Percentiles rank a stretch among this genome's conserved stretches.
These are phyloP conservation scores for Lepidonotus clava DNA, from an alignment of 2,888 invertebrate genomes.

Conservation along the genomic window DNA sequence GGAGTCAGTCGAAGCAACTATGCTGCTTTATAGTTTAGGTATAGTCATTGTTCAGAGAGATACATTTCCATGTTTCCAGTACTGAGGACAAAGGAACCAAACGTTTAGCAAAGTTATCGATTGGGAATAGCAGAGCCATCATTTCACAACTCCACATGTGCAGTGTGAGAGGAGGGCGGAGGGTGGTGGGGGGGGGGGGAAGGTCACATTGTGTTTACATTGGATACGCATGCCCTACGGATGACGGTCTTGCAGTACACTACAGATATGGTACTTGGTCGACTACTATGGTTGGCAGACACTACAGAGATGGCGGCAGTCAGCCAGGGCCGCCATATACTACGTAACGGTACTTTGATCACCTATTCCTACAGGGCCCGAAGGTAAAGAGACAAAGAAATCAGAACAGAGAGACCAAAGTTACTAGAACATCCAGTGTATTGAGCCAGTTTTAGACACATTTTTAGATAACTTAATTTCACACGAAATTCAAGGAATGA, in stretches of 20 bases:
- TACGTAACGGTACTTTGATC: neutral
- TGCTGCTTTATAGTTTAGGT: too few relatives aligned
- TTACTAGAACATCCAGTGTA: constrained; percentile 18
- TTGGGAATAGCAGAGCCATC: too few relatives aligned
- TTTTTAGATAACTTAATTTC: too few relatives aligned
- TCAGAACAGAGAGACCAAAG: constrained; percentile 45
- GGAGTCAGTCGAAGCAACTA: too few relatives aligned
- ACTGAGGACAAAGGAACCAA: too few relatives aligned
- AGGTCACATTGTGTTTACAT: constrained; percentile 51
- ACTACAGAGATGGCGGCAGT: neutral
- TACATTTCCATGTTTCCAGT: too few relatives aligned
- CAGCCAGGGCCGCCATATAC: constrained; percentile 14
- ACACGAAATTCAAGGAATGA: neutral
- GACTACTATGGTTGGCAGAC: neutral
- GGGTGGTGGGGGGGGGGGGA: neutral
- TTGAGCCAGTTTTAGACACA: too few relatives aligned
- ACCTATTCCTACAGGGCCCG: constrained; percentile 47
- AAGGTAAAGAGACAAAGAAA: constrained; percentile 23
- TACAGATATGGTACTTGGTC: too few relatives aligned
- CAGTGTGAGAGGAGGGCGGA: neutral
- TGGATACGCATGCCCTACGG: constrained; percentile 34
- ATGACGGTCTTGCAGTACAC: too few relatives aligned
- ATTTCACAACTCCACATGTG: too few relatives aligned
- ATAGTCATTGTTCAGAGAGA: too few relatives aligned
- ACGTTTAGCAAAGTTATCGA: too few relatives aligned